Evolutionary conservation across 1,140 invertebrate species (phyloP), one percentile per base, ranked within the genome.

Genomic region (Trachelipus rathkii): DNA sequence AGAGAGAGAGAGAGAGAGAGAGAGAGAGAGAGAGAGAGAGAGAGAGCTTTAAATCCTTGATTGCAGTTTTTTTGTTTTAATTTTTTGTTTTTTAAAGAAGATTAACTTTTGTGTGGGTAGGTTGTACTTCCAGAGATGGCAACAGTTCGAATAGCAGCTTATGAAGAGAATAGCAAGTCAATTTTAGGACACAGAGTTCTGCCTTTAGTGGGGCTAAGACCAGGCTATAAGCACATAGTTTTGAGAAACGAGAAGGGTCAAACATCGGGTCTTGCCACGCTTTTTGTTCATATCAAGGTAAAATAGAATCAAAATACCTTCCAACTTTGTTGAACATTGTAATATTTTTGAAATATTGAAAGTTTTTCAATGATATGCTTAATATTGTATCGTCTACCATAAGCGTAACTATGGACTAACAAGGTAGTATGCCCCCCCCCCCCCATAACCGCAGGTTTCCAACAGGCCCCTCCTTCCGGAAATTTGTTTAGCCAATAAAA

Each of bases 111-210:
- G 5, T 33, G 1, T 33, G 2, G 33, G 2, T 81, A 95, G 92
- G 95, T 99, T 74, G 97, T 99, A 19, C 87, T 99, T 44, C 98
- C 98, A 0, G 96, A 99, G 84, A 86, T 99, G 78, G 97, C 97
- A 19, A 95, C 95, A 77, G 88, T 99, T 44, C 89, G 97, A 71
- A 94, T 99, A 81, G 92, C 95, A 6, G 97, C 96, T 0, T 99
- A 96, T 86, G 98, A 99, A 86, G 98, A 99, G 84, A 90, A 91
- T 24, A 96, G 95, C 10, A 87, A 87, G 33, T 92, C 92, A 84
- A 89, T 98, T 71, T 92, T 99, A 67, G 98, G 98, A 0, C 96
- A 99, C 86, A 89, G 97, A 70, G 95, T 99, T 53, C 85, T 99
- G 75, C 97, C 97, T 0, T 92, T 99, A 0, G 93, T 97, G 79